Base-by-base conservation (phyloP, 2,888 invertebrate genomes). In the Coelinius sp. region DNA sequence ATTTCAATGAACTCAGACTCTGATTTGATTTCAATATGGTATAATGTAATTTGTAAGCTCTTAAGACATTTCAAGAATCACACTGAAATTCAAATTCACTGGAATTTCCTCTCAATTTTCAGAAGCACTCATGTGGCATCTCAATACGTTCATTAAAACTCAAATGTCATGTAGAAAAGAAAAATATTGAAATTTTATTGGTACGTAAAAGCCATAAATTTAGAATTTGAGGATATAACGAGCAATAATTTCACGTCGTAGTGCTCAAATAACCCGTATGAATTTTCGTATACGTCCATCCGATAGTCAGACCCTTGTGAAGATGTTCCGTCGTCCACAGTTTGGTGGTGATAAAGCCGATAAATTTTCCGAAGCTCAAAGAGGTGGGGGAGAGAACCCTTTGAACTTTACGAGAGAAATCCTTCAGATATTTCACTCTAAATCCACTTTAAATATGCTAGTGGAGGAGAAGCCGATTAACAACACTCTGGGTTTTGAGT, bases 401-500 rank as follows among this genome's bases (percentile, higher is more conserved):
- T 49, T 49, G 46, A 7, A 20, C 1, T 17, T 20, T 17, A 8
- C 14, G 46, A 20, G 20, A 17, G 20, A 20, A 49, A 20, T 49
- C 20, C 20, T 20, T 14, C 46, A n/a, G 46, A 1, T 49, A 20
- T 14, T 49, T 20, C 20, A 8, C 20, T 10, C 17, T 20, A 49
- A 49, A 20, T 14, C 20, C 4, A 49, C 17, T 5, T 20, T 14
- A 49, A 10, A 20, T 2, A 49, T 17, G 46, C 2, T 49, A 17
- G 20, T 49, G 46, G 46, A 6, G 20, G 46, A 31, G 31, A 49
- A 49, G 46, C 46, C 46, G 46, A 49, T 49, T 49, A 49, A 49
- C 46, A 49, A 20, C 20, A 49, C 46, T 17, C 46, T 49, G 17
- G 46, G 17, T 20, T 17, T 49, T 49, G 46, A 49, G 46, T 49